Percentiles rank a stretch among this genome's conserved stretches.
Conservation (phyloP, 2,113 vertebrate genomes). For the Emydura subglobosa region DNA sequence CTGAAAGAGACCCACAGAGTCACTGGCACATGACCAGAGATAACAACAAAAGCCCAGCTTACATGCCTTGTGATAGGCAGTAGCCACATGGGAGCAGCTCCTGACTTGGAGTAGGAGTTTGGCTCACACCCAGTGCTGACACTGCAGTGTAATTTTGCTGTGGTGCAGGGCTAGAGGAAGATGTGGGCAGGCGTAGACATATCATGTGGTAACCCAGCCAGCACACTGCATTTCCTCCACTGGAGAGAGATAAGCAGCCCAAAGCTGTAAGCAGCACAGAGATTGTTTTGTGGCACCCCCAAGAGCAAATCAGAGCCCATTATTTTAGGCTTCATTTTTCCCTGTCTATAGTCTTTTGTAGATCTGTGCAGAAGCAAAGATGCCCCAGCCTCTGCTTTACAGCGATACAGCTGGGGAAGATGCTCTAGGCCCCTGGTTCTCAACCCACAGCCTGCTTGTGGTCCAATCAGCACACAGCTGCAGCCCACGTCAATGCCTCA, state of each 20-base stretch:
- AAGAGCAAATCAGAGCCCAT: background rate
- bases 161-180: background rate
- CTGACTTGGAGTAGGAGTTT: background rate
- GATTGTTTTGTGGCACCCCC: background rate
- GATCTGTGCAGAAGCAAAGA: background rate
- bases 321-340: background rate
- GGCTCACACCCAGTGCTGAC: background rate
- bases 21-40: fast-evolving
- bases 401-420: background rate
- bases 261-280: background rate
- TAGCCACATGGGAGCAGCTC: background rate
- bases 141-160: background rate
- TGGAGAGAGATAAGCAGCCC: background rate
- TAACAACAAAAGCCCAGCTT: background rate
- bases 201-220: background rate
- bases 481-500: too few species aligned
- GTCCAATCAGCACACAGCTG: too few species aligned
- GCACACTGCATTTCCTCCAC: background rate
- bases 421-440: too few species aligned
- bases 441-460: too few species aligned
- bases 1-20: background rate
- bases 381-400: background rate
- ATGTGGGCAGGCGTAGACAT: background rate
- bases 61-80: background rate
- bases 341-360: background rate